Conservation (phyloP, 2,888 invertebrate genomes). For the Oscheius sp. region DNA sequence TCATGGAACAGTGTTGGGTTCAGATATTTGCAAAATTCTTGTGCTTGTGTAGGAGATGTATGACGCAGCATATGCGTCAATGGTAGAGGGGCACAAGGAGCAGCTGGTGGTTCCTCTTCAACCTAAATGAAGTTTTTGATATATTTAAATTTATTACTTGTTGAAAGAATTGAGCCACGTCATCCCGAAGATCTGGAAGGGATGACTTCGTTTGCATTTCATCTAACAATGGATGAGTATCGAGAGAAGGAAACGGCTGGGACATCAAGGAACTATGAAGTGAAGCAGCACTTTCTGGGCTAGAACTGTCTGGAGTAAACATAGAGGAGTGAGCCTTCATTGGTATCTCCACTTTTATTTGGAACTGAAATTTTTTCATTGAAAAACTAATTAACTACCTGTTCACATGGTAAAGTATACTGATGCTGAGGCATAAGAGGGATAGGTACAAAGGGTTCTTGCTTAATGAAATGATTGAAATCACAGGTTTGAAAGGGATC, state of each 20-base stretch:
- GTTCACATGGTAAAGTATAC: slow-evolving; percentile 26
- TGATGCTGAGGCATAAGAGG: slow-evolving; percentile 15
- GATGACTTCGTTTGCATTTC: slow-evolving; percentile 44
- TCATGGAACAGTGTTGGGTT: slow-evolving; percentile 17
- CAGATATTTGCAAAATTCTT: slow-evolving; percentile 22
- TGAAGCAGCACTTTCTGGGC: slow-evolving; percentile 50
- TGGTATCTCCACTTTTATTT: slow-evolving; percentile 56
- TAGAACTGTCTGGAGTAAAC: slow-evolving; percentile 54
- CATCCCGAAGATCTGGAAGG: slow-evolving; percentile 62
- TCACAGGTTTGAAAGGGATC: slow-evolving; percentile 24
- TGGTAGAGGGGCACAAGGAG: not conserved
- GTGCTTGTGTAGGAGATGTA: slow-evolving; percentile 17
- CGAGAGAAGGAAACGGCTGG: slow-evolving; percentile 29
- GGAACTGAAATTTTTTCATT: slow-evolving; percentile 3
- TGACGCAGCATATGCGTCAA: not conserved
- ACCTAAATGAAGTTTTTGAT: slow-evolving; percentile 16
- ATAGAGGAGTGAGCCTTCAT: slow-evolving; percentile 41
- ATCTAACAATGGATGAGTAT: slow-evolving; percentile 35
- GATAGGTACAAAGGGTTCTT: slow-evolving; percentile 20
- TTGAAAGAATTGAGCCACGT: slow-evolving; percentile 63
- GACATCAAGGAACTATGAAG: slow-evolving; percentile 39
- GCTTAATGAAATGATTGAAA: slow-evolving; percentile 25
- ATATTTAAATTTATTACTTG: slow-evolving; percentile 44
- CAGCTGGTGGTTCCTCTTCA: slow-evolving; percentile 12
- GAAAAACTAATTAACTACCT: slow-evolving; percentile 1